Conservation (phyloP, 1,140 invertebrate species). For the Pollicipes pollicipes region DNA sequence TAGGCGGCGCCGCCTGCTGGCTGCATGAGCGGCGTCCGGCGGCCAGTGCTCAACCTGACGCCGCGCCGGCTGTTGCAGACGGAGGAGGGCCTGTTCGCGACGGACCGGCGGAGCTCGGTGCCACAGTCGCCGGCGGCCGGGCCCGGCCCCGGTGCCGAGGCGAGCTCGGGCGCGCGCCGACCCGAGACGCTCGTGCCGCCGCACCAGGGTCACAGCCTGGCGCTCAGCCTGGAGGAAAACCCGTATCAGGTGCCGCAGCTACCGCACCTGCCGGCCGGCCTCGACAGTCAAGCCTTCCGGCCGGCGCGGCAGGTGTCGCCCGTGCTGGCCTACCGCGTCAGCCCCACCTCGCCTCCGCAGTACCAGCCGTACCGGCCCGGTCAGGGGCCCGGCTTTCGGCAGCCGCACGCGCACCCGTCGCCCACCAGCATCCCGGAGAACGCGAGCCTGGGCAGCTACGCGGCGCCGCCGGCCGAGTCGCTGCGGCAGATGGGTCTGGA, state of each 20-base stretch:
- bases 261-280: background rate
- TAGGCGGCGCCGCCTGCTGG: too few relatives aligned
- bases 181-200: background rate
- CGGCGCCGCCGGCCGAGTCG: too few relatives aligned
- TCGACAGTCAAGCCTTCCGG: too few relatives aligned
- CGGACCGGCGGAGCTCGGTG: background rate
- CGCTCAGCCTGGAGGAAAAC: background rate
- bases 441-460: too few relatives aligned
- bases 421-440: background rate
- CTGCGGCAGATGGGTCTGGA: background rate
- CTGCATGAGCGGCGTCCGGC: too few relatives aligned
- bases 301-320: too few relatives aligned
- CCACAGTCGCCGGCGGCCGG: background rate
- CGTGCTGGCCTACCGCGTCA: background rate
- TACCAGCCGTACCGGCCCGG: background rate
- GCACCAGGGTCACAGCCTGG: too few relatives aligned
- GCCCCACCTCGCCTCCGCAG: background rate
- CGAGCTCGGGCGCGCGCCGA: background rate
- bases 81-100: background rate
- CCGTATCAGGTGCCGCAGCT: conserved; percentile 1
- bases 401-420: background rate
- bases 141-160: too few relatives aligned
- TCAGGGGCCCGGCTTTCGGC: background rate
- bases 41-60: too few relatives aligned
- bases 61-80: too few relatives aligned